These are phyloP conservation scores for Semnopithecus entellus DNA, from an alignment of 2,113 vertebrate species.

Conservation along the genomic window DNA sequence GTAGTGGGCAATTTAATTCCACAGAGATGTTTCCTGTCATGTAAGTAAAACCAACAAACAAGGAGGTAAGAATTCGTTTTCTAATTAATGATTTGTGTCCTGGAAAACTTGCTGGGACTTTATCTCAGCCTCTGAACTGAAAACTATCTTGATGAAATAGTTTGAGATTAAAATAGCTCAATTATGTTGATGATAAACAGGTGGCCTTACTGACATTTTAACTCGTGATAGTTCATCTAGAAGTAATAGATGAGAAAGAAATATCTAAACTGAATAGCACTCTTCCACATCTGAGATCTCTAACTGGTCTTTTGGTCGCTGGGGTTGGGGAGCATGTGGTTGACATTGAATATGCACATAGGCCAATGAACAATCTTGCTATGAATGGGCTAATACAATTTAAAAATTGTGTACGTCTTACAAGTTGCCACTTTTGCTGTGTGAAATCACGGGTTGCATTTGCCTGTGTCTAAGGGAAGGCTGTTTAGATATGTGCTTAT, in stretches of 20 bases:
- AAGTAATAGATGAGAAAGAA: neutral
- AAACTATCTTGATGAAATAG: neutral
- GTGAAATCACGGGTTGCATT: neutral
- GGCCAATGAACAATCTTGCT: neutral
- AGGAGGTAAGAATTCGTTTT: neutral
- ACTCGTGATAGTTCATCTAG: neutral
- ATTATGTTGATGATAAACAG: neutral
- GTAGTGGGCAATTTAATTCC: slow-evolving; percentile 55
- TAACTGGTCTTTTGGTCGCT: neutral
- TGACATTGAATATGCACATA: neutral
- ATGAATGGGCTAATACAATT: neutral
- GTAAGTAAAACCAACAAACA: slow-evolving; percentile 7
- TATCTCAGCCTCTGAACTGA: neutral
- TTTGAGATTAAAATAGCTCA: slow-evolving; percentile 4
- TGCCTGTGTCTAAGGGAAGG: neutral
- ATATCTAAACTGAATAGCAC: neutral
- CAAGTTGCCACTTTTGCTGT: neutral
- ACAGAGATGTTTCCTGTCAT: neutral
- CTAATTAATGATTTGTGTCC: neutral
- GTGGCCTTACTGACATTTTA: neutral
- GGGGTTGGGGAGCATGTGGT: neutral
- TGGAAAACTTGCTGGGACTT: neutral
- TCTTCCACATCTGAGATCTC: neutral
- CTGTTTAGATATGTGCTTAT: neutral
- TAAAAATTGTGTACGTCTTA: neutral